Base-by-base conservation (phyloP, 2,797 vertebrate species). In the Danionella dracula region DNA sequence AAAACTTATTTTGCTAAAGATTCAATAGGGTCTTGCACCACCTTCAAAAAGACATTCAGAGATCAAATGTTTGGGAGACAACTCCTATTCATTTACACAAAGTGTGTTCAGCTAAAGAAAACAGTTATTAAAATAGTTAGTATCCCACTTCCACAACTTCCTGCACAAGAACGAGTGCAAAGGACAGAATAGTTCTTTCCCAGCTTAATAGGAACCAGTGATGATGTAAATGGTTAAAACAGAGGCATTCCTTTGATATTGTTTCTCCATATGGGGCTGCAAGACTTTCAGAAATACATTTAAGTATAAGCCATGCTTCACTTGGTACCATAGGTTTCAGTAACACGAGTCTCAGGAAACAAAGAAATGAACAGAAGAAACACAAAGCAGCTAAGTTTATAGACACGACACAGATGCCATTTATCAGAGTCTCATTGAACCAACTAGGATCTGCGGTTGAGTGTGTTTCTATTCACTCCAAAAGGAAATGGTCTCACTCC, bases 321-420 rank as follows among this genome's bases (percentile, higher is more conserved):
- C 12, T 19, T 46, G 21, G 53, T 56, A 15, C 42, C 10, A 1
- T 10, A 40, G 67, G 19, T 40, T 32, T 64, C 4, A 76, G 62
- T 41, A 49, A 76, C 77, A 75, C 21, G n/a, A 79, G 38, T 55
- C 66, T 68, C 63, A 13, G 17, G 35, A 21, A 9, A 50, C 34
- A 1, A 20, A 6, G 4, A 63, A 12, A 65, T 56, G 13, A 60
- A 57, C 40, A 21, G 44, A 5, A 8, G 51, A 40, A 48, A 29
- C 67, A 10, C 31, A 44, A 71, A 73, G 63, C 70, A 34, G 19
- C 45, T 13, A 21, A 21, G 57, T 29, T 46, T 27, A 35, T 1
- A 8, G 57, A 17, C 42, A 21, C 68, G 45, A 60, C 53, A 32
- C 40, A 59, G 17, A 45, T 51, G 27, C 29, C 21, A 29, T 68